Evolutionary conservation across 2,888 invertebrate genomes (phyloP).

Genomic region (Notocelia uddmanniana): DNA sequence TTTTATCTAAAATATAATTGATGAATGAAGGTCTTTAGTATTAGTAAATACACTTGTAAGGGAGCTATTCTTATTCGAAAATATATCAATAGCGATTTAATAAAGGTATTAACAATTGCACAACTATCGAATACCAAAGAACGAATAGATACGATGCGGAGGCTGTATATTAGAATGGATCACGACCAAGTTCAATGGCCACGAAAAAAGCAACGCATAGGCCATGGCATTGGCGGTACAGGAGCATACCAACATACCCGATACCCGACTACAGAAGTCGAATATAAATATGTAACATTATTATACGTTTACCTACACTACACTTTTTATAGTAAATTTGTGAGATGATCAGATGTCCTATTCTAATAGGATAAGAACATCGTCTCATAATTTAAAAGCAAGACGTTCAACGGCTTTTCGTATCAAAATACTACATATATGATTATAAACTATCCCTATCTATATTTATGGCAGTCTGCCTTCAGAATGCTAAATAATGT

Average conservation of each 20-base stretch:
- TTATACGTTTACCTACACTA: not conserved
- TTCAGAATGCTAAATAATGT: not conserved
- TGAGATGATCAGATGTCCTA: not conserved
- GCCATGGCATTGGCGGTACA: constrained; percentile 24
- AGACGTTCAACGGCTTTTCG: not conserved
- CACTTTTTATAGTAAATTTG: not conserved
- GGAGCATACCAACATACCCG: constrained; percentile 12
- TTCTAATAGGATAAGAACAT: not conserved
- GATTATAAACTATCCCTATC: not conserved
- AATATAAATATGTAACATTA: not conserved
- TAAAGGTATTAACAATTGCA: too few species aligned
- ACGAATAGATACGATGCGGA: constrained; percentile 51
- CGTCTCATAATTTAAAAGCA: not conserved
- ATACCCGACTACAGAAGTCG: not conserved
- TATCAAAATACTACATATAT: not conserved
- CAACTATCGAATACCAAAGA: constrained; percentile 47
- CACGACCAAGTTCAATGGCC: constrained; percentile 70
- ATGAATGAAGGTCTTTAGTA: not conserved
- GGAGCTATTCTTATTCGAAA: constrained; percentile 11
- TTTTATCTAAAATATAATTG: not conserved
- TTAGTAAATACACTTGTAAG: not conserved
- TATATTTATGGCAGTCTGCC: not conserved
- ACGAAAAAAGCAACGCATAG: constrained; percentile 53
- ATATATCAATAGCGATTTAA: not conserved
- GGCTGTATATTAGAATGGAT: constrained; percentile 61